Base-by-base conservation (phyloP, 2,113 vertebrate genomes). In the Chloropsis hardwickii region DNA sequence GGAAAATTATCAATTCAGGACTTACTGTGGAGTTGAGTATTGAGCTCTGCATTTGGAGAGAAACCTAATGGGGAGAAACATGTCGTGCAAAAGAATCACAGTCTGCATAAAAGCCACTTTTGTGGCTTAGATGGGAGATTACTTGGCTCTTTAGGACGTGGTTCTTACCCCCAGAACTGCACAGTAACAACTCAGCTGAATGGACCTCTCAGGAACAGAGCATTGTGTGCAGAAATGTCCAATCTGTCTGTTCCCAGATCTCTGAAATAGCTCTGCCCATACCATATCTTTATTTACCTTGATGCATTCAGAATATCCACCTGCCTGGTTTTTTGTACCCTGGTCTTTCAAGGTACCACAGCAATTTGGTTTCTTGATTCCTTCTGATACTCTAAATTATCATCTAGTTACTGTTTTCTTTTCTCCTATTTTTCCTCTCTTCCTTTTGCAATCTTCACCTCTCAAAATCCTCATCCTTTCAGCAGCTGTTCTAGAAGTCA, bases 1-100 rank as follows among this genome's bases (percentile, higher is more conserved):
- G 85, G 88, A 86, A 93, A 95, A 97, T 94, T 69, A 88, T 56
- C 81, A 53, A 37, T 96, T 83, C 87, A 83, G 80, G 65, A 67
- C 70, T 85, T 83, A 82, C 69, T 80, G 29, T 39, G 78, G 87
- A 64, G 57, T 56, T 83, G 62, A 90, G 50, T 86, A 76, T 88
- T 31, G 74, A 83, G 90, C 90, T 66, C 42, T 15, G 5, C 60
- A 9, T 94, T 90, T 64, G 64, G 81, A 67, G 50, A 8, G 86
- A 50, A 93, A 94, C 73, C 74, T 92, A 91, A 77, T 65, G 91
- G 37, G 58, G 81, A 95, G 56, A 69, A 84, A 21, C 33, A 76
- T 60, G 69, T 39, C 47, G 11, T 73, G 90, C 67, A 84, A 61
- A 84, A 89, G 66, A 84, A 60, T 81, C 88, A 14, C 61, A 54